Evolutionary conservation across 2,113 vertebrate genomes (phyloP).

Genomic region (Plectropomus leopardus): DNA sequence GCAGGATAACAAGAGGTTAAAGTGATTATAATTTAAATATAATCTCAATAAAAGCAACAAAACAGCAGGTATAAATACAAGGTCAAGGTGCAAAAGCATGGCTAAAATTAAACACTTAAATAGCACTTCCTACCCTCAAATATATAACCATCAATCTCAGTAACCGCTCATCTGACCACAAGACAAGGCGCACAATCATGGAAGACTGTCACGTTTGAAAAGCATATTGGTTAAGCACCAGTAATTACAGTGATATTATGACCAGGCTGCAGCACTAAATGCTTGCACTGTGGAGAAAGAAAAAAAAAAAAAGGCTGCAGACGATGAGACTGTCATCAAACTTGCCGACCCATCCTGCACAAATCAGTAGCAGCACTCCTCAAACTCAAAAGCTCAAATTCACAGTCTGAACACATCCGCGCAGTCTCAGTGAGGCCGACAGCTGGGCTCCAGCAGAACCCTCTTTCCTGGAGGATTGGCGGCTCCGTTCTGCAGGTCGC

Average conservation of each 20-base stretch:
- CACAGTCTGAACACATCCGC: not conserved
- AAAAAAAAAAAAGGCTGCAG: not conserved
- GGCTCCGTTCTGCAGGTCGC: constrained; percentile 71
- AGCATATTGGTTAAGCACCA: constrained; percentile 6
- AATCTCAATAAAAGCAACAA: constrained; percentile 21
- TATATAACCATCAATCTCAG: not conserved
- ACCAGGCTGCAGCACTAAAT: not conserved
- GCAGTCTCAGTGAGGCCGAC: constrained; percentile 90
- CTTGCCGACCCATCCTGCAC: constrained; percentile 5
- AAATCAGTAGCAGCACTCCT: constrained; percentile 33
- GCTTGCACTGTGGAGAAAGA: not conserved
- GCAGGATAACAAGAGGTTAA: not conserved
- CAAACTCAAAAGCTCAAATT: constrained; percentile 20
- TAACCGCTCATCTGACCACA: constrained; percentile 19
- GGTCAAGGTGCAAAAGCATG: constrained; percentile 54
- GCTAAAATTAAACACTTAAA: constrained; percentile 31
- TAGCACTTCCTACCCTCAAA: not conserved
- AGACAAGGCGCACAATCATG: constrained; percentile 24
- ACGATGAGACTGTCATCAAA: not conserved
- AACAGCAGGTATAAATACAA: constrained; percentile 6
- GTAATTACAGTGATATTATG: constrained; percentile 33
- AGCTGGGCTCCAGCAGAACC: constrained; percentile 93
- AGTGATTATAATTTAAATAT: constrained; percentile 47
- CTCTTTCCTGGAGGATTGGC: constrained; percentile 84
- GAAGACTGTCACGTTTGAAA: constrained; percentile 62